phyloP scores from a whole-genome alignment of 2,797 vertebrate species.

The Platalea minor region DNA sequence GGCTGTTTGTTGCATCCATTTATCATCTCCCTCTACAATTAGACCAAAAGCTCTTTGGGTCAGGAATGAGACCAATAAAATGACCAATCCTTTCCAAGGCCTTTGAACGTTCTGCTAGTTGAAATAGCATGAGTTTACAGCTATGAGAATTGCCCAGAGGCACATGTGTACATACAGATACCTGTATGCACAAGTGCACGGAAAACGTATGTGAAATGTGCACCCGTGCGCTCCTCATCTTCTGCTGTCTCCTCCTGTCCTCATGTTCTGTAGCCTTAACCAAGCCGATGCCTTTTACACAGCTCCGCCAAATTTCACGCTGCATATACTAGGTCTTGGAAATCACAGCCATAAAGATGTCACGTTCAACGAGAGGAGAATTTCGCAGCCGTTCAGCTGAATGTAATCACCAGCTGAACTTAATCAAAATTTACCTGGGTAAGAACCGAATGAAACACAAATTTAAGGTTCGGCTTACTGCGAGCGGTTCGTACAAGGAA shows the following conservation, averaged over 20 bases:
- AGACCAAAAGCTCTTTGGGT: not conserved
- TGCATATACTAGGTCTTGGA: not conserved
- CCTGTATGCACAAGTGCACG: not conserved
- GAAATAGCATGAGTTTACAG: not conserved
- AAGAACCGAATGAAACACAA: not conserved
- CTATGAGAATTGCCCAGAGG: not conserved
- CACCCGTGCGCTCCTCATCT: not conserved
- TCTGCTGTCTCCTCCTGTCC: not conserved
- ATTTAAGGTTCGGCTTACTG: not conserved
- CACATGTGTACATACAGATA: not conserved
- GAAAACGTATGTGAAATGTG: not conserved
- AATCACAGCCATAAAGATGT: not conserved
- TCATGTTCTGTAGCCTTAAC: not conserved
- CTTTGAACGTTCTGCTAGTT: not conserved
- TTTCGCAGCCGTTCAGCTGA: not conserved
- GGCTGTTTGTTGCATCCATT: conserved; percentile 1
- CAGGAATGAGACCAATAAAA: not conserved
- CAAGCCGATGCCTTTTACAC: not conserved
- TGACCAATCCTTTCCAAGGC: not conserved
- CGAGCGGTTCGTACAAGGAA: not conserved
- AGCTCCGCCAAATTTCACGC: not conserved
- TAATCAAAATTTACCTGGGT: not conserved
- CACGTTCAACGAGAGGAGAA: not conserved
- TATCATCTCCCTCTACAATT: conserved; percentile 1
- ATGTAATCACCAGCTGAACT: not conserved